Percentiles rank a stretch among this genome's conserved stretches.
Evolutionary conservation across 2,797 vertebrate genomes (phyloP).

Genomic region (Trachurus trachurus): DNA sequence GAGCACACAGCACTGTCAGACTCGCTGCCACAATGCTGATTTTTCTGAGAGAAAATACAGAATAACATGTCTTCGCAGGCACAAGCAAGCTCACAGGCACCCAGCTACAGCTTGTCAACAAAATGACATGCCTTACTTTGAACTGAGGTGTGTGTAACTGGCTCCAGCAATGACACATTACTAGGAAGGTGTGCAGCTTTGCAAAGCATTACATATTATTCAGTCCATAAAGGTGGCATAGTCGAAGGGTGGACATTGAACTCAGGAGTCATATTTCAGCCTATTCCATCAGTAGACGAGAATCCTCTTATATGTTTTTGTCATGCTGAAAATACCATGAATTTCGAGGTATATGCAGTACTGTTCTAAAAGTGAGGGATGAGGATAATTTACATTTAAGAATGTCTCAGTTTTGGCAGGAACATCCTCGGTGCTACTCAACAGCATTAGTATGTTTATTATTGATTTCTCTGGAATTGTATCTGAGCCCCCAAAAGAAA

Average conservation of each 20-base stretch:
- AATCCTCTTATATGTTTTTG: constrained; percentile 3
- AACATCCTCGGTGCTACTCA: not conserved
- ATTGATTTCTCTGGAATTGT: not conserved
- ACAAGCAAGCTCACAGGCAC: constrained; percentile 44
- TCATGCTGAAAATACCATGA: not conserved
- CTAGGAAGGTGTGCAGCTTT: constrained; percentile 55
- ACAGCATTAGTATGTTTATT: accelerated
- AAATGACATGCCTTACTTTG: constrained; percentile 68
- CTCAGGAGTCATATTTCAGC: constrained; percentile 20
- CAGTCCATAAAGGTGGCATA: constrained; percentile 20
- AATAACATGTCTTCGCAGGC: constrained; percentile 51
- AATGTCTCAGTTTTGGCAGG: not conserved
- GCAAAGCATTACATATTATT: constrained; percentile 44
- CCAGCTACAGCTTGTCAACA: constrained; percentile 70
- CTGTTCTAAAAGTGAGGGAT: not conserved
- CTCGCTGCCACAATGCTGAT: constrained; percentile 44
- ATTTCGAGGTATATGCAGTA: not conserved
- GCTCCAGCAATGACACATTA: constrained; percentile 63
- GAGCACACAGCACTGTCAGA: constrained; percentile 42
- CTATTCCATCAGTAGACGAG: constrained; percentile 12
- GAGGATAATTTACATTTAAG: not conserved
- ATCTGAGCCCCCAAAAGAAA: not conserved
- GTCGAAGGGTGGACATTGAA: constrained; percentile 23
- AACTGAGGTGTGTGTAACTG: constrained; percentile 57
- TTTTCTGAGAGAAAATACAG: constrained; percentile 50